Base-by-base conservation (phyloP, 2,888 invertebrate species). In the Callinectes sapidus region DNA sequence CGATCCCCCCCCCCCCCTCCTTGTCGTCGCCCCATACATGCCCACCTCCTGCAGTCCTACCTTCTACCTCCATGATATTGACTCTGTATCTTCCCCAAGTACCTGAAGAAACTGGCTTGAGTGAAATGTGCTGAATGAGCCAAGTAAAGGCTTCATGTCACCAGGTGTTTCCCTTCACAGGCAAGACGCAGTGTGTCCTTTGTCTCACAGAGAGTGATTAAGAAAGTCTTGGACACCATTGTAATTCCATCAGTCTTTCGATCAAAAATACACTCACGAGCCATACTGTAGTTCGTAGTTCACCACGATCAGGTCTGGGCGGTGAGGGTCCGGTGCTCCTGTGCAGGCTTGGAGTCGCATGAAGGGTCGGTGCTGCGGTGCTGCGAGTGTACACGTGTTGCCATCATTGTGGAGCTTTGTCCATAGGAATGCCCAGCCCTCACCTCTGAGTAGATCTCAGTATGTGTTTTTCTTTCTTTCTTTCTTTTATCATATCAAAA, bases 221-320 rank as follows among this genome's bases (percentile, higher is more conserved):
- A n/a, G n/a, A 13, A 71, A 10, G 28, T 28, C n/a, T 71, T n/a
- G 66, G n/a, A 71, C n/a, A 10, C 48, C 2, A 10, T 28, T 28
- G 71, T 71, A 71, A 71, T 71, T 71, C 71, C 71, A 71, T 28
- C n/a, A 71, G 71, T 71, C 71, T 71, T 71, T 71, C 71, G 61
- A 61, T 61, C 61, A 61, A 61, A 61, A 23, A 61, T 61, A 61
- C 23, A 61, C 18, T 61, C 61, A 61, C 61, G 61, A 61, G 61
- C 61, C 61, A 61, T 18, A 39, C 2, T 39, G 39, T 39, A 61
- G 61, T 61, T 6, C 23, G 61, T 61, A 61, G 61, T 61, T 61
- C 61, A 61, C 18, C 18, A 18, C 18, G 23, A 23, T 61, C 61
- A 61, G 23, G 23, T 14, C 18, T 23, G 61, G 61, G 23, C 5